Conservation (phyloP, 2,797 vertebrate species). For the Thalassophryne amazonica region DNA sequence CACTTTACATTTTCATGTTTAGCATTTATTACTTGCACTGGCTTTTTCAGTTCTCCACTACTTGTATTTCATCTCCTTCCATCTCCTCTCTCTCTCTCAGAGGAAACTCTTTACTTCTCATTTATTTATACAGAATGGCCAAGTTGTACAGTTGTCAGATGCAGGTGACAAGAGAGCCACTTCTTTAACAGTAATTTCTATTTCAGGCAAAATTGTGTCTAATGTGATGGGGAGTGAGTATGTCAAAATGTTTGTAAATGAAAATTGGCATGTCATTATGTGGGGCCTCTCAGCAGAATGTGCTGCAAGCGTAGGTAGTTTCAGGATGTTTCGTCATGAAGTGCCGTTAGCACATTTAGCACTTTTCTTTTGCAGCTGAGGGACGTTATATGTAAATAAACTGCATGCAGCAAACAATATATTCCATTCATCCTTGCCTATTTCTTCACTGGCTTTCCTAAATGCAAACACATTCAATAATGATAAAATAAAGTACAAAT, state of each 20-base stretch:
- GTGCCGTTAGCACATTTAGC: conserved; percentile 9
- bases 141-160: conserved; percentile 37
- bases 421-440: no score
- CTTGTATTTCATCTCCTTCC: conserved; percentile 20
- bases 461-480: no score
- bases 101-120: conserved; percentile 37
- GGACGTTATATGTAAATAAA: neutral
- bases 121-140: conserved; percentile 58
- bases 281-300: neutral
- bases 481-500: no score
- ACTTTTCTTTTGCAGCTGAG: neutral
- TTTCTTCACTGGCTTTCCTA: no score
- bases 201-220: neutral
- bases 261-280: neutral
- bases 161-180: conserved; percentile 21
- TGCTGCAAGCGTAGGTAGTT: neutral
- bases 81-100: conserved; percentile 10
- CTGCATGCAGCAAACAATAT: no score
- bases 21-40: neutral
- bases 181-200: conserved; percentile 5
- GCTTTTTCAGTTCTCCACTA: neutral
- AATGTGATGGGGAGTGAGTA: neutral
- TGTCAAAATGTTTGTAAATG: neutral
- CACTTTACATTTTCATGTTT: neutral
- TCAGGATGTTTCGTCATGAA: neutral